A percentile compares a stretch with the other conserved stretches of the same genome.
Evolutionary conservation across 2,797 vertebrate species (phyloP).

Genomic region (Sorex maritimensis): DNA sequence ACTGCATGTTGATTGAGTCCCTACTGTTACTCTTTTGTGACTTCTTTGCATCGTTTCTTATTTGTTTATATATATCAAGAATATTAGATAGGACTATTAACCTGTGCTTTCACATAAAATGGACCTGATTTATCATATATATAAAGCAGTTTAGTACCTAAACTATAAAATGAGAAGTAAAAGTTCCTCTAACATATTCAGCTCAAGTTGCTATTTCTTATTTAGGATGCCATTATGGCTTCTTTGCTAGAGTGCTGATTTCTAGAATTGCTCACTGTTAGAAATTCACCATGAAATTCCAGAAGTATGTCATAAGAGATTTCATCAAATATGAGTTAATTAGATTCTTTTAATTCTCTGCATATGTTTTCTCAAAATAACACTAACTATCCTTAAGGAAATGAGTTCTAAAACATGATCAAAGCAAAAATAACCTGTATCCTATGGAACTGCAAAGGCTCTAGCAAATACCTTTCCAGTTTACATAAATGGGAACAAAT

Average conservation of each 20-base stretch:
- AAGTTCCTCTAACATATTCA: conserved; percentile 55
- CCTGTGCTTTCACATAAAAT: conserved; percentile 38
- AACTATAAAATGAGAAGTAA: conserved; percentile 68
- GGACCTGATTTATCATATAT: not conserved
- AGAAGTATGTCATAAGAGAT: conserved; percentile 72
- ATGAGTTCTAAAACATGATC: conserved; percentile 73
- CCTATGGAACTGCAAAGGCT: conserved; percentile 50
- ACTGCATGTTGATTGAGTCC: not conserved
- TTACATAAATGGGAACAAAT: conserved; percentile 79
- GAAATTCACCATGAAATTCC: conserved; percentile 77
- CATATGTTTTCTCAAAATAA: conserved; percentile 83
- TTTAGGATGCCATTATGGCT: conserved; percentile 62
- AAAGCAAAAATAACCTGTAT: conserved; percentile 77
- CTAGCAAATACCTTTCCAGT: conserved; percentile 58
- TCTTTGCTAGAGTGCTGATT: conserved; percentile 76
- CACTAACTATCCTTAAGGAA: conserved; percentile 75
- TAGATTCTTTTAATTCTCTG: conserved; percentile 81
- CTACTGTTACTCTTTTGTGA: not conserved
- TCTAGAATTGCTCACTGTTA: conserved; percentile 75
- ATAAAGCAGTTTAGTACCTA: not conserved
- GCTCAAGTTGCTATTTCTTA: conserved; percentile 68
- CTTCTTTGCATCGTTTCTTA: not conserved
- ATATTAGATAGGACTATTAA: not conserved
- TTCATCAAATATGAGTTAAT: conserved; percentile 76
- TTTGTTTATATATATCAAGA: conserved; percentile 40